A percentile compares a stretch with the other conserved stretches of the same genome.
Conservation (phyloP, 2,113 vertebrate genomes). For the Alethe castanea region DNA sequence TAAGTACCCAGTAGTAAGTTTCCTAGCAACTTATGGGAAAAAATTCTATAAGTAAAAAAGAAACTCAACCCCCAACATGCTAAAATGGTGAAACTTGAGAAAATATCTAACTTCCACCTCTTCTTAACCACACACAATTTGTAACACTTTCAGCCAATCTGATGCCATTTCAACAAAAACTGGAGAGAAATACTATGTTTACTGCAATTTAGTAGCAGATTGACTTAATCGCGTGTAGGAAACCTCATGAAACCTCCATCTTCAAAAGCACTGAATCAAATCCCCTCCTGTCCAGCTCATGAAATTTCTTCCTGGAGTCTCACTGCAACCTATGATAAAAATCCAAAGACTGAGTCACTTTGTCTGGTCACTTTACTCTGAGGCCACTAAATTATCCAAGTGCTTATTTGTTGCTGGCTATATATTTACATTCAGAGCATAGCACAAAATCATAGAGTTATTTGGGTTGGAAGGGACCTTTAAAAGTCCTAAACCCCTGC, state of each 20-base stretch:
- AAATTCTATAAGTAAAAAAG: too few relatives aligned
- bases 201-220: not conserved
- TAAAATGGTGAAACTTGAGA: not conserved
- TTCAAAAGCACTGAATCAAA: not conserved
- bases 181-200: not conserved
- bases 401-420: not conserved
- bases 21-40: too few relatives aligned
- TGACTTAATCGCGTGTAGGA: not conserved
- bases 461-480: not conserved
- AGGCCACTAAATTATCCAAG: not conserved
- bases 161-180: not conserved
- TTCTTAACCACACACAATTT: not conserved
- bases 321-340: not conserved
- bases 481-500: not conserved
- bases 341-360: not conserved
- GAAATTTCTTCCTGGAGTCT: not conserved
- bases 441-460: not conserved
- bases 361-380: not conserved
- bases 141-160: not conserved
- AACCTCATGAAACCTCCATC: not conserved
- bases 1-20: too few relatives aligned
- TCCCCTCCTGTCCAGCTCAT: not conserved
- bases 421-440: not conserved
- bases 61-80: too few relatives aligned
- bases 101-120: not conserved